Percentiles rank a stretch among this genome's conserved stretches.
Conservation (phyloP, 2,113 vertebrate species). For the Chrysochloris asiatica region DNA sequence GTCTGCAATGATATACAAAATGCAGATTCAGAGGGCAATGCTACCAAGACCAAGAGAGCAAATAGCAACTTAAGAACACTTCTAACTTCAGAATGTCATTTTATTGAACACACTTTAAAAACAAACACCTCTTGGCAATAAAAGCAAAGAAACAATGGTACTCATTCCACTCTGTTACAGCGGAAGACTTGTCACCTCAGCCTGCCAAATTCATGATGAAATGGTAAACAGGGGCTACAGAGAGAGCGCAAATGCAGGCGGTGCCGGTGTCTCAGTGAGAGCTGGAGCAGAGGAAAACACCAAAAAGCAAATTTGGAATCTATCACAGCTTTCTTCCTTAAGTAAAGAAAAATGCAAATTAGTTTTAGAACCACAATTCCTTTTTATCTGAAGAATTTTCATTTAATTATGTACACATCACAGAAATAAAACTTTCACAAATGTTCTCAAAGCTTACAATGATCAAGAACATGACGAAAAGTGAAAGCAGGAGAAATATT, state of each 20-base stretch:
- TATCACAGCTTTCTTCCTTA: slow-evolving; percentile 82
- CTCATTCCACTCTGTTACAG: slow-evolving; percentile 73
- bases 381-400: slow-evolving; percentile 82
- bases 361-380: slow-evolving; percentile 84
- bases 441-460: slow-evolving; percentile 84
- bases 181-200: slow-evolving; percentile 74
- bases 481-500: slow-evolving; percentile 82
- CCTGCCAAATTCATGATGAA: slow-evolving; percentile 71
- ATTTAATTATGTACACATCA: slow-evolving; percentile 85
- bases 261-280: slow-evolving; percentile 81
- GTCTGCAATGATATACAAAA: slow-evolving; percentile 81
- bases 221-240: slow-evolving; percentile 75
- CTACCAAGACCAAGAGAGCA: slow-evolving; percentile 83
- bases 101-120: slow-evolving; percentile 85
- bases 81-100: slow-evolving; percentile 82
- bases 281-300: slow-evolving; percentile 76
- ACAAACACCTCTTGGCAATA: slow-evolving; percentile 79
- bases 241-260: slow-evolving; percentile 83
- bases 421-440: slow-evolving; percentile 85
- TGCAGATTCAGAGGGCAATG: slow-evolving; percentile 82
- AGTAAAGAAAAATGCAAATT: slow-evolving; percentile 84
- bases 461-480: slow-evolving; percentile 78
- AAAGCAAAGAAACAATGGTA: slow-evolving; percentile 80
- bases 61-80: slow-evolving; percentile 80
- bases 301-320: slow-evolving; percentile 81